Percentiles rank a stretch among this genome's conserved stretches.
Conservation (phyloP, 2,113 vertebrate species). For the Rattus rattus region DNA sequence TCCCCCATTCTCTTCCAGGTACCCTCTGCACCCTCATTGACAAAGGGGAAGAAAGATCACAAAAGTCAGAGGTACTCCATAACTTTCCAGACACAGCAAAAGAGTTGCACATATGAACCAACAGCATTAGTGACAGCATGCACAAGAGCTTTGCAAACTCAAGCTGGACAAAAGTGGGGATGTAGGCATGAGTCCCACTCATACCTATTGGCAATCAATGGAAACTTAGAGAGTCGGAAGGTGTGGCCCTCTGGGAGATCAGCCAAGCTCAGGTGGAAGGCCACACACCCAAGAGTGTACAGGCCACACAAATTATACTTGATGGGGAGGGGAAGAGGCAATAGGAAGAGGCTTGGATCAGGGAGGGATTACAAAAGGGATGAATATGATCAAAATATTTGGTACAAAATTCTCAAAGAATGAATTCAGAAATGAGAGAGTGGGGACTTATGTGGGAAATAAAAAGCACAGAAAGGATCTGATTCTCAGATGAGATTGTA, state of each 20-base stretch:
- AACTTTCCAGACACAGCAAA: background rate
- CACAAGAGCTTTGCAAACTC: background rate
- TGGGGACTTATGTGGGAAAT: no score
- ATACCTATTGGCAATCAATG: background rate
- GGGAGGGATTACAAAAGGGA: background rate
- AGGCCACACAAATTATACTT: background rate
- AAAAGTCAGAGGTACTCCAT: background rate
- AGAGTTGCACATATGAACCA: background rate
- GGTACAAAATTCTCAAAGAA: no score
- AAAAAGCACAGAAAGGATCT: no score
- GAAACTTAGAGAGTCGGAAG: background rate
- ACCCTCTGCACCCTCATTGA: no score
- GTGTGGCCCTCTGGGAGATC: background rate
- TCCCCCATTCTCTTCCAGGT: no score
- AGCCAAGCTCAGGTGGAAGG: no score
- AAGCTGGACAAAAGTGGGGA: background rate
- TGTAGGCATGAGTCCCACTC: background rate
- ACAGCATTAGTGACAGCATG: background rate
- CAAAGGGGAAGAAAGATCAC: background rate
- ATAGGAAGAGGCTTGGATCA: background rate
- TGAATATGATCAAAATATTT: background rate
- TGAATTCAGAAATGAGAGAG: no score
- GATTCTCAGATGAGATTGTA: no score
- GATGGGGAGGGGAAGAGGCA: background rate
- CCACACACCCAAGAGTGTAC: background rate